Percentiles rank a stretch among this genome's conserved stretches.
Evolutionary conservation across 2,888 invertebrate species (phyloP).

Genomic region (Caenorhabditis sp.): DNA sequence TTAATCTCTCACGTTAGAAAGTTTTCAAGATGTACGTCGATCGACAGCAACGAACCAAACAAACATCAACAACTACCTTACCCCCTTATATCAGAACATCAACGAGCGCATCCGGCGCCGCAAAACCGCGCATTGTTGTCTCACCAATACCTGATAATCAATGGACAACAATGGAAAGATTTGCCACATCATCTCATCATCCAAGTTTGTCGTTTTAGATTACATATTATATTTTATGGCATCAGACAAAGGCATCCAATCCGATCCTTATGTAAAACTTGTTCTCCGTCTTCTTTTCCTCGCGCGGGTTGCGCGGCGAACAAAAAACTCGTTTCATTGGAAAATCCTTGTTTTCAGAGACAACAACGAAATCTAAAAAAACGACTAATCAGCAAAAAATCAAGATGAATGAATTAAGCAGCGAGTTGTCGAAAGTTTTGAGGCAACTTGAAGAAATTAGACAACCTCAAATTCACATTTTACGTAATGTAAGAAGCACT

Average conservation of each 20-base stretch:
- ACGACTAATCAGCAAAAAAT: slow-evolving; percentile 17
- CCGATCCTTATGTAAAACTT: neutral
- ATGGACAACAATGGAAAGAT: slow-evolving; percentile 2
- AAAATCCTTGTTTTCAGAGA: slow-evolving; percentile 18
- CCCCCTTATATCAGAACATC: neutral
- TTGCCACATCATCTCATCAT: neutral
- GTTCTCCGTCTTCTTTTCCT: neutral
- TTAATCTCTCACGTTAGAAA: no score
- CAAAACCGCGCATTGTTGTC: neutral
- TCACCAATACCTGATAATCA: neutral
- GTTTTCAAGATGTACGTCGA: slow-evolving; percentile 10
- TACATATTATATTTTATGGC: neutral
- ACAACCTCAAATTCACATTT: slow-evolving; percentile 26
- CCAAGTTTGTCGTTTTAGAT: neutral
- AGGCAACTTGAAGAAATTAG: slow-evolving; percentile 36
- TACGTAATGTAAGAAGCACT: slow-evolving; percentile 27
- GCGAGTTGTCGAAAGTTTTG: slow-evolving; percentile 46
- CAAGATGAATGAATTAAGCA: slow-evolving; percentile 43
- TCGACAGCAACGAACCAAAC: neutral
- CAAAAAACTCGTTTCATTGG: slow-evolving; percentile 2
- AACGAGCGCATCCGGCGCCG: no score
- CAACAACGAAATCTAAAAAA: slow-evolving; percentile 8
- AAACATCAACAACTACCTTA: neutral
- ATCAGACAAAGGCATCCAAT: neutral
- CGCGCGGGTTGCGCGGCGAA: neutral